Conservation (phyloP, 1,140 invertebrate genomes). For the Whitmania pigra region DNA sequence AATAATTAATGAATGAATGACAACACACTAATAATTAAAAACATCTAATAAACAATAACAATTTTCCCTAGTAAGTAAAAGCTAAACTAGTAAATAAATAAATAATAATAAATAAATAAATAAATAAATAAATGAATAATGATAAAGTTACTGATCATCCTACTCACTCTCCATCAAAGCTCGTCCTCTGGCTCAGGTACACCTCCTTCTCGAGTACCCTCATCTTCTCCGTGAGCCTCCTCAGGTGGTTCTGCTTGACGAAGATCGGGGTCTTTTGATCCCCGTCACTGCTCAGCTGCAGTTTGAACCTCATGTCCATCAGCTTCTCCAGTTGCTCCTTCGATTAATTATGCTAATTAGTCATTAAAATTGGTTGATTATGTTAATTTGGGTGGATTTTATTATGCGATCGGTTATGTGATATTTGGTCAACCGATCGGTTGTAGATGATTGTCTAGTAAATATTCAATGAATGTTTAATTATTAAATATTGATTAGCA, state of each 20-base stretch:
- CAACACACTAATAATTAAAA: neutral
- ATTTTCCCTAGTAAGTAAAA: neutral
- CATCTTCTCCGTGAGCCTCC: constrained; percentile 59
- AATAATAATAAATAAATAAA: too few species aligned
- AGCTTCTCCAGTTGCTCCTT: constrained; percentile 61
- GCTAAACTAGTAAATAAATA: too few species aligned
- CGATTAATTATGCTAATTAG: neutral
- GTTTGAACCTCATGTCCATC: constrained; percentile 78
- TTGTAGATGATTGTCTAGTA: too few species aligned
- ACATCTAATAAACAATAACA: constrained; percentile 2
- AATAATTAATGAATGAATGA: neutral
- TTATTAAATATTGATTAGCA: too few species aligned
- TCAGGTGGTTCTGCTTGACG: constrained; percentile 71
- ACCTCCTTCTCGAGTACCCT: constrained; percentile 73
- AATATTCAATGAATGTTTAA: too few species aligned
- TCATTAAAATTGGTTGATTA: too few species aligned
- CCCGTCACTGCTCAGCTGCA: constrained; percentile 73
- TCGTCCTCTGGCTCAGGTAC: constrained; percentile 49
- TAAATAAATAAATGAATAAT: neutral
- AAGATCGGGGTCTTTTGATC: constrained; percentile 83
- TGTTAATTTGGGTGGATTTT: too few species aligned
- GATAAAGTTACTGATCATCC: neutral
- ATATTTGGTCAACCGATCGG: too few species aligned
- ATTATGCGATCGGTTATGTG: too few species aligned
- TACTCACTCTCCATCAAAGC: neutral